Conservation (phyloP, 2,113 vertebrate genomes). For the Zapus hudsonius region DNA sequence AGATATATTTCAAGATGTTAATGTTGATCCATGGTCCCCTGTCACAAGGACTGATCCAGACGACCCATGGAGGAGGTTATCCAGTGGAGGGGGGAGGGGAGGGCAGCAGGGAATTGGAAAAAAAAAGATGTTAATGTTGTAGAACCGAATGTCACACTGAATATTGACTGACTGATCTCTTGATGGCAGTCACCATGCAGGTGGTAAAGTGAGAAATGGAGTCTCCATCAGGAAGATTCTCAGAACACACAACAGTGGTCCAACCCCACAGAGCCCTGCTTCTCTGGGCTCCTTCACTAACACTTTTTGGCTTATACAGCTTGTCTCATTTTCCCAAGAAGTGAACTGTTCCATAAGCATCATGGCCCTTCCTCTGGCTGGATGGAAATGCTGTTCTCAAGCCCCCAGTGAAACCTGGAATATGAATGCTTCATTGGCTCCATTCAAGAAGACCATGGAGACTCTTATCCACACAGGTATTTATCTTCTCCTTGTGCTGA, state of each 20-base stretch:
- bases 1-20: slow-evolving; percentile 48
- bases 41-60: too few species aligned
- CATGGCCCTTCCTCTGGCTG: slow-evolving; percentile 79
- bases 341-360: slow-evolving; percentile 81
- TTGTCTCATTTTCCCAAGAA: slow-evolving; percentile 81
- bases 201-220: slow-evolving; percentile 49
- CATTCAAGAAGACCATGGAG: slow-evolving; percentile 67
- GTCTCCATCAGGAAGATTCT: slow-evolving; percentile 52
- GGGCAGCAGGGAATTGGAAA: too few species aligned
- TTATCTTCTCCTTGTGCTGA: slow-evolving; percentile 79
- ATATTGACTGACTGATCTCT: neutral
- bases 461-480: slow-evolving; percentile 78
- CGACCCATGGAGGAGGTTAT: too few species aligned
- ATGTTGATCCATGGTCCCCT: too few species aligned
- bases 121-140: neutral
- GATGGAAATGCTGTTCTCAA: slow-evolving; percentile 85
- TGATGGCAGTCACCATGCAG: neutral
- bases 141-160: neutral
- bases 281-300: slow-evolving; percentile 72
- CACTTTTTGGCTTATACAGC: slow-evolving; percentile 68
- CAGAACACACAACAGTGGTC: slow-evolving; percentile 4
- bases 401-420: slow-evolving; percentile 80
- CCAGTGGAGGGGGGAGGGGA: too few species aligned
- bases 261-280: slow-evolving; percentile 63
- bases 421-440: slow-evolving; percentile 80